Percentiles rank a stretch among this genome's conserved stretches.
Conservation (phyloP, 2,797 vertebrate genomes). For the Pachyuromys duprasi region DNA sequence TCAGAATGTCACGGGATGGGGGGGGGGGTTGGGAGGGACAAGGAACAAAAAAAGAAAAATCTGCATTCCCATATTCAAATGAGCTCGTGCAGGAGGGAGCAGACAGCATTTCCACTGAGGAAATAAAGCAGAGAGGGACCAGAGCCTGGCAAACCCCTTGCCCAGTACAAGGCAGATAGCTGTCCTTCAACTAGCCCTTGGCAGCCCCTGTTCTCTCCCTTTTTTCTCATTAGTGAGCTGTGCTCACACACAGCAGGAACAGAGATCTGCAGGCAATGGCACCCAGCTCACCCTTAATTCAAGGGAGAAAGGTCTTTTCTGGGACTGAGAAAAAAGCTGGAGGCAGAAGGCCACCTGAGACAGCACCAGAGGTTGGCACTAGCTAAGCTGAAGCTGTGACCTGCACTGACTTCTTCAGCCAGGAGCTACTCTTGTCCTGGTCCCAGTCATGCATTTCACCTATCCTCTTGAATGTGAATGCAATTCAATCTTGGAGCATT, state of each 20-base stretch:
- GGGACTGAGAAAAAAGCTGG: too few species aligned
- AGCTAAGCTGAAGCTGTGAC: background rate
- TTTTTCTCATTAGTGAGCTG: background rate
- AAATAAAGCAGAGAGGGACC: slow-evolving; percentile 4
- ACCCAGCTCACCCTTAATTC: background rate
- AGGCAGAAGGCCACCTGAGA: background rate
- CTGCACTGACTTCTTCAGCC: background rate
- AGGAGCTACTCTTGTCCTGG: background rate
- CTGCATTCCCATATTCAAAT: slow-evolving; percentile 76
- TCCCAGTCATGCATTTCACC: fast-evolving
- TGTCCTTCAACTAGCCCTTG: background rate
- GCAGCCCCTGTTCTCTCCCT: background rate
- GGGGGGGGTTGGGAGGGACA: background rate
- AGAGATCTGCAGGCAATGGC: background rate
- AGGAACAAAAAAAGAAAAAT: slow-evolving; percentile 71
- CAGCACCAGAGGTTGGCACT: background rate
- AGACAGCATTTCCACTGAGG: background rate
- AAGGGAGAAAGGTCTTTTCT: background rate
- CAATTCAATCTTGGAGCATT: fast-evolving
- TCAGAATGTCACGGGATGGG: slow-evolving; percentile 66
- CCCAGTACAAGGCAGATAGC: background rate
- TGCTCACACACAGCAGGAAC: background rate
- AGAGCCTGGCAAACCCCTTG: background rate
- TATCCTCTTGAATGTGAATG: background rate
- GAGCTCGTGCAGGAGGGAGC: slow-evolving; percentile 59